Evolutionary conservation across 2,113 vertebrate genomes (phyloP), one percentile per base, ranked within the genome.

Genomic region (Gavialis gangeticus): DNA sequence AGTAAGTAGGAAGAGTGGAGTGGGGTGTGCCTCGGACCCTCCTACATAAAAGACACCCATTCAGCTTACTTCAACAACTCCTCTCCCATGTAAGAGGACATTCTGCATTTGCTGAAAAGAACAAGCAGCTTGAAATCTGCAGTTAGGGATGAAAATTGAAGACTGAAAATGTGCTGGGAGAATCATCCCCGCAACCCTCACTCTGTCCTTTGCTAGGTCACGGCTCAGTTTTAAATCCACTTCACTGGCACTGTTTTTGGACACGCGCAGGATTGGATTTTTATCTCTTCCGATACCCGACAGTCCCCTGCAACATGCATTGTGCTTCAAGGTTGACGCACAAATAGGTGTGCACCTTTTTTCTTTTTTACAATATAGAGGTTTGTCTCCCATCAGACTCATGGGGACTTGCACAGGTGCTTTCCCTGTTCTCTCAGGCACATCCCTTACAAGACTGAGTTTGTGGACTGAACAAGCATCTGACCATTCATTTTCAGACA

Each of bases 401-500:
- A 5, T 24, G 9, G 77, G 73, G 54, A 93, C 81, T 15, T 66
- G 54, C 54, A 84, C 37, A 3, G 46, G 91, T 27, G n/a, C 46
- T 57, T 28, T 75, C 55, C n/a, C 92, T 94, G 82, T 90, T 63
- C 87, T n/a, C 12, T 17, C 37, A 85, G 54, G 17, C 55, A 88
- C 34, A 46, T 1, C 28, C 57, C 25, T 71, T 71, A 17, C 13
- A 22, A 12, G 30, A 90, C 57, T 21, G 30, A 30, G 6, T 46
- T 3, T 46, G 21, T 37, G 34, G 67, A 37, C 67, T 37, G 67
- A 21, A 34, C 34, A 75, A 79, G 77, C 10, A 75, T 57, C 18
- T 60, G 59, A 76, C 60, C 46, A 60, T 77, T 58, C 62, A 55
- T 69, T 82, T 91, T 11, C 82, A 75, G 62, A 60, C 46, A 22